Percentiles rank a stretch among this genome's conserved stretches.
phyloP scores from a whole-genome alignment of 2,888 invertebrate species.

The Stictocephala bisonia region DNA sequence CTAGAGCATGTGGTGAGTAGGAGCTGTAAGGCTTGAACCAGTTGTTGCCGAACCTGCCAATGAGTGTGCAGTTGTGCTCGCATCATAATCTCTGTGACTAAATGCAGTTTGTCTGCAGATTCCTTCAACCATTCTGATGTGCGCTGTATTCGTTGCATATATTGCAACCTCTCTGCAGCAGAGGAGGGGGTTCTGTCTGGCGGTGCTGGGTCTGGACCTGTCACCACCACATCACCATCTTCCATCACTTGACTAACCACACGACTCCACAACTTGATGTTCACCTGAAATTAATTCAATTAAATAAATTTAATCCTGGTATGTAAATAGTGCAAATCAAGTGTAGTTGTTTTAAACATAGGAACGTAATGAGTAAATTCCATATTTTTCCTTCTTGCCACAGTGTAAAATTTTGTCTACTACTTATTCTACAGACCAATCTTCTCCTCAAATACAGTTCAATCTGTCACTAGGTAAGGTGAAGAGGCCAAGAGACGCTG shows the following conservation, averaged over 20 bases:
- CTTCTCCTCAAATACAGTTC: too few relatives aligned
- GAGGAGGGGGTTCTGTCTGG: neutral
- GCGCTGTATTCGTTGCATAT: slow-evolving; percentile 64
- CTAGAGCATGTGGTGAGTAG: slow-evolving; percentile 3
- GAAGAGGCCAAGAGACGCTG: too few relatives aligned
- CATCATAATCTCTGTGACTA: slow-evolving; percentile 67
- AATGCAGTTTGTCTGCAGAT: slow-evolving; percentile 70
- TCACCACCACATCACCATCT: slow-evolving; percentile 58
- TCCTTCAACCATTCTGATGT: slow-evolving; percentile 70
- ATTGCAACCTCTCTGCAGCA: slow-evolving; percentile 63
- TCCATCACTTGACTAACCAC: slow-evolving; percentile 66
- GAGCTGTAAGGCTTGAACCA: neutral
- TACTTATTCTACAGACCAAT: too few relatives aligned
- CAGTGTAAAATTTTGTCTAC: too few relatives aligned
- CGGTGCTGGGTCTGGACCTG: neutral
- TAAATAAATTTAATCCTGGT: too few relatives aligned
- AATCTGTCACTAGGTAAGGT: too few relatives aligned
- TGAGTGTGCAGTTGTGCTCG: slow-evolving; percentile 72
- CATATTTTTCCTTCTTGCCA: too few relatives aligned
- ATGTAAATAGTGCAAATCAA: too few relatives aligned
- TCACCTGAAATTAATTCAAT: too few relatives aligned
- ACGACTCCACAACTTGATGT: slow-evolving; percentile 63
- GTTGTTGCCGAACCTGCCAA: slow-evolving; percentile 71
- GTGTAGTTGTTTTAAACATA: too few relatives aligned
- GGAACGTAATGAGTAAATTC: too few relatives aligned